Evolutionary conservation across 2,797 vertebrate species (phyloP).

Genomic region (Intellagama lesueurii): DNA sequence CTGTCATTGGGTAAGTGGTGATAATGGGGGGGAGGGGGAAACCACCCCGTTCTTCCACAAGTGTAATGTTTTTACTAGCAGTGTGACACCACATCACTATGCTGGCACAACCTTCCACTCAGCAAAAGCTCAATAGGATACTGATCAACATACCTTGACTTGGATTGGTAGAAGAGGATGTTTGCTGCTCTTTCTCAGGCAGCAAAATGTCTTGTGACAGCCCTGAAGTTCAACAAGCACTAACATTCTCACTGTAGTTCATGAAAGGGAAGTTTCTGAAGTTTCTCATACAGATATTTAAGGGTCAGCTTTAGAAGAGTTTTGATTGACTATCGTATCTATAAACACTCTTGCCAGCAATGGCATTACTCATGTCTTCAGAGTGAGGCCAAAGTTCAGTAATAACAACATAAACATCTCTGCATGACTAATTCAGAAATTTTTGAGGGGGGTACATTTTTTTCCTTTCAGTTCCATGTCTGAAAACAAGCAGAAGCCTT

Average conservation of each 20-base stretch:
- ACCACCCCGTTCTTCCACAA: no score
- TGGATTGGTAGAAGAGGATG: no score
- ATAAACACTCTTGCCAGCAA: constrained; percentile 39
- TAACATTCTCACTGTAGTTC: background rate
- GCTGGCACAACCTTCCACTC: no score
- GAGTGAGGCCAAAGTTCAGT: constrained; percentile 49
- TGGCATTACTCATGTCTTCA: constrained; percentile 58
- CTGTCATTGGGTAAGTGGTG: no score
- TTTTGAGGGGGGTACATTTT: constrained; percentile 21
- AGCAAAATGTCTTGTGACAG: background rate
- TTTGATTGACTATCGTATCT: constrained; percentile 48
- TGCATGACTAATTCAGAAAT: constrained; percentile 49
- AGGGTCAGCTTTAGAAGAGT: background rate
- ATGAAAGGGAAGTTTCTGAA: background rate
- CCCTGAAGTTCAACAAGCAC: background rate
- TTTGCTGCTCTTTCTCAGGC: no score
- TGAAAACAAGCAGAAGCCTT: constrained; percentile 57
- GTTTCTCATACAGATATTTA: constrained; percentile 32
- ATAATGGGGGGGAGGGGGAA: no score
- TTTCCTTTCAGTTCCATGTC: constrained; percentile 51
- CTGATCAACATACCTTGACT: background rate
- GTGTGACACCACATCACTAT: no score
- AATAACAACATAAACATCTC: constrained; percentile 27
- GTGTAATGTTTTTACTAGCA: no score
- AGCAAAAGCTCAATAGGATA: no score